Evolutionary conservation across 2,888 invertebrate genomes (phyloP).

Genomic region (Phaedon cochleariae): DNA sequence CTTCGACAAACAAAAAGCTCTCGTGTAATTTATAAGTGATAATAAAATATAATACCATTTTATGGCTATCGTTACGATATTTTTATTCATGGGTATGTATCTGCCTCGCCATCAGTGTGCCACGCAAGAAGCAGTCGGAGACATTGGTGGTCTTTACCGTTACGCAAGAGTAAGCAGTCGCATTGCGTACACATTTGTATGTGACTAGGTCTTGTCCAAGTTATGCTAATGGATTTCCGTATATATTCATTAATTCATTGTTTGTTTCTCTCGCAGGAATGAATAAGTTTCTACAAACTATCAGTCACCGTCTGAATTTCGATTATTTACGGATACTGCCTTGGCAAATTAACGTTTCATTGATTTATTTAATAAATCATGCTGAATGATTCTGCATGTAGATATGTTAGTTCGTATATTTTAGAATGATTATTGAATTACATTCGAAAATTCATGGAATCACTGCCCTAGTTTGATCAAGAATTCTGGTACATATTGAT

Average conservation of each 20-base stretch:
- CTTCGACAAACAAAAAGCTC: too few relatives aligned
- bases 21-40: too few relatives aligned
- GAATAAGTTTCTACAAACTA: neutral
- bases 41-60: too few relatives aligned
- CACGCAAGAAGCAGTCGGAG: conserved; percentile 9
- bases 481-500: too few relatives aligned
- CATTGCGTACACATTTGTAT: conserved; percentile 14
- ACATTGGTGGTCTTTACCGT: conserved; percentile 15
- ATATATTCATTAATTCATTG: neutral
- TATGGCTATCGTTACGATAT: neutral
- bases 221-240: conserved; percentile 18
- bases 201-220: conserved; percentile 23
- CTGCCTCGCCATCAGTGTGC: conserved; percentile 16
- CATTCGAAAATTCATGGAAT: too few relatives aligned
- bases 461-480: too few relatives aligned
- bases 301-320: neutral
- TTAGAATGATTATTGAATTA: neutral
- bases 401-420: neutral
- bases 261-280: neutral
- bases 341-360: neutral
- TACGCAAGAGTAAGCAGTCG: conserved; percentile 14
- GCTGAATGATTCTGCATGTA: too few relatives aligned
- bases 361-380: neutral
- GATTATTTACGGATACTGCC: neutral
- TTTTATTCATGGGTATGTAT: neutral